Base-by-base conservation (phyloP, 2,888 invertebrate genomes). In the Andrena trimmerana region DNA sequence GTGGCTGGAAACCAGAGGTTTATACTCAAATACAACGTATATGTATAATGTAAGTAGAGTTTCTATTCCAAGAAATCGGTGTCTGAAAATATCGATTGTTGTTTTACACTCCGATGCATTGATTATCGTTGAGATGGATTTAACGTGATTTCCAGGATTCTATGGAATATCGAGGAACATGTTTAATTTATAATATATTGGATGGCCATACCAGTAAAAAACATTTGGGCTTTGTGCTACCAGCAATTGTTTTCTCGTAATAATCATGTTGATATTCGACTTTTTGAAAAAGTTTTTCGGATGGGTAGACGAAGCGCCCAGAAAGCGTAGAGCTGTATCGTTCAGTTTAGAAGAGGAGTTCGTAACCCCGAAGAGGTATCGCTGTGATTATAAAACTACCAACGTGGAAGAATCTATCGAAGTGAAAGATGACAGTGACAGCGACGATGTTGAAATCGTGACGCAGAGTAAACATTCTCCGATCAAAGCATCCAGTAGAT, bases 271-370 rank as follows among this genome's bases (percentile, higher is more conserved):
- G 77, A 83, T 92, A 66, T 93, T 92, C 83, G 87, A 90, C 36
- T 90, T 90, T 52, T 57, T 93, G n/a, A 92, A 88, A 70, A 90
- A 83, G 68, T 36, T 93, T 0, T 90, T 93, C 20, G 87, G 89
- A 1, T 88, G 90, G 88, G 90, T 79, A 13, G 93, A 93, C 54
- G 89, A 91, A 66, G 65, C 81, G 3, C 75, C 91, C 3, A 86
- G 90, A 24, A 93, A 93, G 71, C 92, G 93, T 16, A 85, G 82
- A 16, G 90, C 89, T 7, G 87, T 88, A 6, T 78, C 84, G 0
- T 73, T 77, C 0, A 77, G 73, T 67, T 73, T 36, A 4, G 86
- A 89, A n/a, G 33, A 82, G 20, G 88, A 84, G 20, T 84, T 85
- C 74, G 36, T 85, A 0, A 78, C 66, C 8, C 83, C 89, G 3